A percentile compares a stretch with the other conserved stretches of the same genome.
phyloP scores from a whole-genome alignment of 2,888 invertebrate species.

The Dicyrtoma fusca region DNA sequence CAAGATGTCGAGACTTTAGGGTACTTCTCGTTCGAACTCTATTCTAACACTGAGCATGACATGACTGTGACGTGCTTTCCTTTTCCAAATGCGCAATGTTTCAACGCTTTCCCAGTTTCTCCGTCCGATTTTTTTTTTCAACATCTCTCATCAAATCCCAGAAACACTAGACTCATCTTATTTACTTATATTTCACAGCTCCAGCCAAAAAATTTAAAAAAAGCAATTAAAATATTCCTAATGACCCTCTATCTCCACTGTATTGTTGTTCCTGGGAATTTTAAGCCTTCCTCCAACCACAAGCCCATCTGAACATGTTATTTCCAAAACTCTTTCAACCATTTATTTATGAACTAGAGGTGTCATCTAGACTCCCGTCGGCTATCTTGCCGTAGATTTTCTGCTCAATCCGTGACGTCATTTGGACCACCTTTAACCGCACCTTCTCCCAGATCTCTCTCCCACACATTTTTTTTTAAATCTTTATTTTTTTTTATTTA shows the following conservation, averaged over 20 bases:
- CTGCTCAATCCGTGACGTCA: neutral
- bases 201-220: no score
- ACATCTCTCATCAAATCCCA: neutral
- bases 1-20: slow-evolving; percentile 31
- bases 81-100: slow-evolving; percentile 37
- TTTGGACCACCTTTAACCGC: no score
- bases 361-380: neutral
- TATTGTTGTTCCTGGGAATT: no score
- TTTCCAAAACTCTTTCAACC: neutral
- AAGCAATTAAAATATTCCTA: no score
- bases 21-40: slow-evolving; percentile 37
- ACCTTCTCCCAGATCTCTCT: neutral
- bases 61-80: slow-evolving; percentile 41
- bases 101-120: slow-evolving; percentile 10
- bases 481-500: no score
- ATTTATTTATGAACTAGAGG: neutral
- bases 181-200: no score
- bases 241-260: no score
- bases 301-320: no score
- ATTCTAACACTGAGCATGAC: slow-evolving; percentile 40
- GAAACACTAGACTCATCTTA: no score
- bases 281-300: no score
- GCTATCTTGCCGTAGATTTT: neutral
- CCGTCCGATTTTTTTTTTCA: slow-evolving; percentile 7
- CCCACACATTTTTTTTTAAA: no score